Percentiles rank a stretch among this genome's conserved stretches.
Evolutionary conservation across 2,113 vertebrate species (phyloP).

Genomic region (Atrichornis clamosus): DNA sequence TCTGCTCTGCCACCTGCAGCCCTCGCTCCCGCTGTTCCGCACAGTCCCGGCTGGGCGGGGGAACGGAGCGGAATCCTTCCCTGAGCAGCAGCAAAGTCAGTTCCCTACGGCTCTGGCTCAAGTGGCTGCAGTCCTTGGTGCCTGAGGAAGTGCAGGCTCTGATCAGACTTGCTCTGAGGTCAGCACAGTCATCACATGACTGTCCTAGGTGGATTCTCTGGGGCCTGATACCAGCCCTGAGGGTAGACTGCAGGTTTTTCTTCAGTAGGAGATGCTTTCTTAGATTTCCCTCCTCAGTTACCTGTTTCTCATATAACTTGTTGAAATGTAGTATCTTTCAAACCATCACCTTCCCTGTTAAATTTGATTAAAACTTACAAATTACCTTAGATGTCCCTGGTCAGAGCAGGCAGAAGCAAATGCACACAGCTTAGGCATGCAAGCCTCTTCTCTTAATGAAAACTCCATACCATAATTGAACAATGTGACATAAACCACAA

Average conservation of each 20-base stretch:
- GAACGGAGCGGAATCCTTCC: background rate
- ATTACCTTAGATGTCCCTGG: background rate
- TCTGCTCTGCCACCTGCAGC: background rate
- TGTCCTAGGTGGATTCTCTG: background rate
- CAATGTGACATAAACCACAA: fast-evolving
- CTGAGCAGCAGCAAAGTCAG: fast-evolving
- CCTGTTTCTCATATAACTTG: background rate
- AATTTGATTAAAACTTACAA: background rate
- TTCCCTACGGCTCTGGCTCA: background rate
- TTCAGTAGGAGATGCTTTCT: background rate
- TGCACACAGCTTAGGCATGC: background rate
- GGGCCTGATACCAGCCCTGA: background rate
- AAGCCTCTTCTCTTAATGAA: background rate
- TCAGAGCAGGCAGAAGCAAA: background rate
- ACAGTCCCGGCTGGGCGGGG: background rate
- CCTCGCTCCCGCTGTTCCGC: fast-evolving
- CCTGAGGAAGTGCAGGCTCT: background rate
- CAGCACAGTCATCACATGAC: fast-evolving
- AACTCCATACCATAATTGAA: background rate
- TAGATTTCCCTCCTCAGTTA: background rate
- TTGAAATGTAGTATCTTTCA: background rate
- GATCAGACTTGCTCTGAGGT: background rate
- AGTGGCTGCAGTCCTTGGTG: background rate
- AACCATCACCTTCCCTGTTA: background rate
- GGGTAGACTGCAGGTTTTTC: background rate